Percentiles rank a stretch among this genome's conserved stretches.
Evolutionary conservation across 2,113 vertebrate species (phyloP).

Genomic region (Cochlearius cochlearius): DNA sequence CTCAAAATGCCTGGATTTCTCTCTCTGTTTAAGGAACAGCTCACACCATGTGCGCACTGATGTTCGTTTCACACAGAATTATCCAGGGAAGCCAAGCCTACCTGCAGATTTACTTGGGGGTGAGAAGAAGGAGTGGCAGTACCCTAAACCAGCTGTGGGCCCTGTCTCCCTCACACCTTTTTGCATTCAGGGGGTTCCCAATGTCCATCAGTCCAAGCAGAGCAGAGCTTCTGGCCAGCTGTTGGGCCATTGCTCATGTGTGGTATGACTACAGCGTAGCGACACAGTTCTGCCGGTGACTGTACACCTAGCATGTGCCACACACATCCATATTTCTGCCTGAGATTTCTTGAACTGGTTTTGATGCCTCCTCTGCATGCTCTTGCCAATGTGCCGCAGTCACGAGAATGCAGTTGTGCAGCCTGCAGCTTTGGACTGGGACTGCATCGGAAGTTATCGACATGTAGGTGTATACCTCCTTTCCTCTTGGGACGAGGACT

Average conservation of each 20-base stretch:
- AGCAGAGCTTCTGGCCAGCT: background rate
- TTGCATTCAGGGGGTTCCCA: background rate
- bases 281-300: background rate
- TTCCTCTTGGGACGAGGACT: background rate
- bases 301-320: background rate
- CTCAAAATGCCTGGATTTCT: background rate
- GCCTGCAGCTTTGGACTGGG: background rate
- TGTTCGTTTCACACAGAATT: background rate
- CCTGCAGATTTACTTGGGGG: background rate
- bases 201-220: background rate
- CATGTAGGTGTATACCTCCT: background rate
- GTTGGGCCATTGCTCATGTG: background rate
- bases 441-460: background rate
- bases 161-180: background rate
- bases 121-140: background rate
- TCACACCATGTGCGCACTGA: accelerated
- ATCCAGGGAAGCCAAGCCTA: background rate
- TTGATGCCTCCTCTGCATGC: background rate
- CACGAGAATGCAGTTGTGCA: background rate
- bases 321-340: background rate
- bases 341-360: background rate
- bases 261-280: accelerated
- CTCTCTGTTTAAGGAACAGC: background rate
- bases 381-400: background rate
- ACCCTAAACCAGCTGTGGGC: background rate